These are phyloP conservation scores for Melikaiella ostensackeni DNA, from an alignment of 2,888 invertebrate species.

Conservation along the genomic window DNA sequence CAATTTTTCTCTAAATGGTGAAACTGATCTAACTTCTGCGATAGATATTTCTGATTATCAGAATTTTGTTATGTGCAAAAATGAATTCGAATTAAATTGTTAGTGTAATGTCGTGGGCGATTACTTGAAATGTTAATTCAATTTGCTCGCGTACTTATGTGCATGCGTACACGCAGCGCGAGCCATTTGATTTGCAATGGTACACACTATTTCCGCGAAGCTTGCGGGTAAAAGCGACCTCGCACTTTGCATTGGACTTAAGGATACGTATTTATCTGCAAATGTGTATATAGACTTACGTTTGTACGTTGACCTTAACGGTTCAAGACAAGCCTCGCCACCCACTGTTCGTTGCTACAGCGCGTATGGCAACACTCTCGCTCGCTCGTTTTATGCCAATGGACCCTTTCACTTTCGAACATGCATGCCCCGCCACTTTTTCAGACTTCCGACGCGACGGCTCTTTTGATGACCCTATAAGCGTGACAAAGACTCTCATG, in stretches of 20 bases:
- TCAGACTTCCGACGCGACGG: constrained; percentile 51
- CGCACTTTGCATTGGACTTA: constrained; percentile 10
- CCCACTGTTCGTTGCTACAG: constrained; percentile 64
- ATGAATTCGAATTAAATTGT: not conserved
- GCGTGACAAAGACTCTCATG: constrained; percentile 4
- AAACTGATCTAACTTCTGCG: too few species aligned
- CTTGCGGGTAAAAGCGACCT: constrained; percentile 30
- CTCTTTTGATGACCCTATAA: constrained; percentile 12
- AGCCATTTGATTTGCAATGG: constrained; percentile 18
- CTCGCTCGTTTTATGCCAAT: constrained; percentile 60
- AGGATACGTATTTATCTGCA: constrained; percentile 24
- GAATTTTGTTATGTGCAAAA: too few species aligned
- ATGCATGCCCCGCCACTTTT: constrained; percentile 64
- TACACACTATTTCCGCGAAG: not conserved
- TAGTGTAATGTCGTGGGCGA: not conserved
- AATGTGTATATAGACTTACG: constrained; percentile 9
- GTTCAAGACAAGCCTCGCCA: constrained; percentile 65
- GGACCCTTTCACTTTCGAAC: constrained; percentile 72
- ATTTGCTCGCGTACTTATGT: not conserved
- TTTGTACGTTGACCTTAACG: constrained; percentile 73
- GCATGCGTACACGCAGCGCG: constrained; percentile 11
- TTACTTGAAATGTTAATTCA: constrained; percentile 2
- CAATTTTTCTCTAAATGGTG: too few species aligned
- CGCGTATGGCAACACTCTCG: constrained; percentile 65
- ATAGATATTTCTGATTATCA: too few species aligned